phyloP scores from a whole-genome alignment of 1,140 invertebrate genomes.

The Heterodera schachtii region DNA sequence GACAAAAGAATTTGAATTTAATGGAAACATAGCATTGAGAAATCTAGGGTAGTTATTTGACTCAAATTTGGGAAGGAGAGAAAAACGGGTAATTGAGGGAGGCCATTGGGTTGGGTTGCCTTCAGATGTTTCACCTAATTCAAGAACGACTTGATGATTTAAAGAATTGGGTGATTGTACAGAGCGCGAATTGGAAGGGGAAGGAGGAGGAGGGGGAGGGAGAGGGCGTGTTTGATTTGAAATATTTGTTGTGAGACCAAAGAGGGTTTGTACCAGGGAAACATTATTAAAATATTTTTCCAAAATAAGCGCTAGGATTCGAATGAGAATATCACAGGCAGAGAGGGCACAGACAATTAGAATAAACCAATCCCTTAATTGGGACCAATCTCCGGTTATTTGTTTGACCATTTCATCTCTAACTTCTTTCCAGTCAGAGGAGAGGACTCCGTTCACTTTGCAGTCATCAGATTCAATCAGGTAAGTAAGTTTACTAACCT shows the following conservation, averaged over 20 bases:
- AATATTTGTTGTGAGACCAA: no score
- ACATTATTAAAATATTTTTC: not conserved
- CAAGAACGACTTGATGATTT: not conserved
- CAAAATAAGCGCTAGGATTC: not conserved
- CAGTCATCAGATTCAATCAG: not conserved
- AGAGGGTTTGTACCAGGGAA: not conserved
- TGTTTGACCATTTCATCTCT: not conserved
- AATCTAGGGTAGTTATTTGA: no score
- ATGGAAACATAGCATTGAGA: not conserved
- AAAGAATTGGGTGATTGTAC: not conserved
- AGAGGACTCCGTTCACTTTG: not conserved
- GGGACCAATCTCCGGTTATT: not conserved
- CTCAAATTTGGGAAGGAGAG: not conserved
- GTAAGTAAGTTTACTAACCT: not conserved
- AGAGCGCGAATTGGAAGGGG: not conserved
- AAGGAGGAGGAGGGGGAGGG: not conserved
- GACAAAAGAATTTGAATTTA: not conserved
- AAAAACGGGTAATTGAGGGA: not conserved
- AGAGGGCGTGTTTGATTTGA: not conserved
- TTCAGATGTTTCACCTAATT: not conserved
- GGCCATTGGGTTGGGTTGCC: not conserved
- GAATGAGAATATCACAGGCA: not conserved
- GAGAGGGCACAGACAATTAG: not conserved
- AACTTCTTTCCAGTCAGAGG: conserved; percentile 4
- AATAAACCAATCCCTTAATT: not conserved